These are phyloP conservation scores for Allobates femoralis DNA, from an alignment of 2,797 vertebrate genomes.

Conservation along the genomic window DNA sequence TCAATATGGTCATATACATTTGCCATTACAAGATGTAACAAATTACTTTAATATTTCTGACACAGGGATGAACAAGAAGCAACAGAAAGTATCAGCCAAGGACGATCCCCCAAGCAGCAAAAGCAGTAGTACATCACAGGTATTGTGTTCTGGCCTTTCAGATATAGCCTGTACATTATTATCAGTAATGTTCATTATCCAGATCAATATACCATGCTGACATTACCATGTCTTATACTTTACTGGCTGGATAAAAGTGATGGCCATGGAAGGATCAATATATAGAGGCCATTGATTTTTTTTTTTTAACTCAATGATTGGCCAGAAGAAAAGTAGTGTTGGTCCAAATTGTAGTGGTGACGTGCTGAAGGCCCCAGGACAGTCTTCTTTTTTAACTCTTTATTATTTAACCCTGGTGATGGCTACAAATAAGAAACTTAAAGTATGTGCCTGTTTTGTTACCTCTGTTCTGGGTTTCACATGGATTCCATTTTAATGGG, in stretches of 20 bases:
- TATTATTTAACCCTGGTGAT: too few relatives aligned
- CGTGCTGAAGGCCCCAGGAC: too few relatives aligned
- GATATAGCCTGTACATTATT: not conserved
- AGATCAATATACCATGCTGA: not conserved
- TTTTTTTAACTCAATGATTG: too few relatives aligned
- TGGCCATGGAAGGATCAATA: not conserved
- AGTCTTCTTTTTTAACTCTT: too few relatives aligned
- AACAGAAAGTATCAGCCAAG: conserved; percentile 88
- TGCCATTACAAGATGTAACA: not conserved
- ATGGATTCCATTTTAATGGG: too few relatives aligned
- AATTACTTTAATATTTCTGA: conserved; percentile 40
- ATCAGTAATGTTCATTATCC: not conserved
- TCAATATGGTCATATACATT: not conserved
- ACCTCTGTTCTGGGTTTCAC: too few relatives aligned
- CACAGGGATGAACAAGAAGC: conserved; percentile 92
- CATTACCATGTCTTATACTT: not conserved
- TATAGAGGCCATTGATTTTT: too few relatives aligned
- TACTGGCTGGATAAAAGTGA: not conserved
- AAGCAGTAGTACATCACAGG: conserved; percentile 82
- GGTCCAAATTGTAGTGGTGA: too few relatives aligned
- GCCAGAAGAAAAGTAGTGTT: too few relatives aligned
- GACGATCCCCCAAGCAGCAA: conserved; percentile 86
- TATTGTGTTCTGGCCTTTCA: conserved; percentile 60
- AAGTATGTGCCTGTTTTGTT: too few relatives aligned
- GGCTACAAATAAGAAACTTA: too few relatives aligned